Evolutionary conservation across 2,888 invertebrate species (phyloP).

Genomic region (Endotricha flammealis): DNA sequence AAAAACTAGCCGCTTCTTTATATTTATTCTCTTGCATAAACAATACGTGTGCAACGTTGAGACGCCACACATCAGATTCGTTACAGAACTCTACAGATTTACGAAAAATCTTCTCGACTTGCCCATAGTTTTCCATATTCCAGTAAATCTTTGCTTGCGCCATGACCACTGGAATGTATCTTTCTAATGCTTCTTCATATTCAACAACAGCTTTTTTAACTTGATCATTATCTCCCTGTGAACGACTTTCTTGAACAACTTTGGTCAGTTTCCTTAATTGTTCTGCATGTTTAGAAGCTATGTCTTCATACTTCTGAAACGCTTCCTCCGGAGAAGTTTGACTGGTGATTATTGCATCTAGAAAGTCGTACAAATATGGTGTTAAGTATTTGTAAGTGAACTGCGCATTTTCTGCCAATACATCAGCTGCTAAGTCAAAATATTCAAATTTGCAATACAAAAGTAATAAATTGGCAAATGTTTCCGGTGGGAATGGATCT

Average conservation of each 20-base stretch:
- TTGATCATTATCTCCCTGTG: constrained; percentile 91
- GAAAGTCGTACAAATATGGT: constrained; percentile 95
- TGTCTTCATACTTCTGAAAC: constrained; percentile 95
- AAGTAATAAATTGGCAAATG: constrained; percentile 95
- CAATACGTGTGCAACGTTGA: constrained; percentile 98
- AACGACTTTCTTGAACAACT: constrained; percentile 94
- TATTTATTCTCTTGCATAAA: constrained; percentile 99
- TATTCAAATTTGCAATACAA: constrained; percentile 98
- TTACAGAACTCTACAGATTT: constrained; percentile 99
- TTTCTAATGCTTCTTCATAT: constrained; percentile 92
- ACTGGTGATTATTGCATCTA: constrained; percentile 97
- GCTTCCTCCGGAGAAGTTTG: constrained; percentile 98
- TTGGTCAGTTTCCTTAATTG: constrained; percentile 93
- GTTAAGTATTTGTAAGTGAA: constrained; percentile 96
- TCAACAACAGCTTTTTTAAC: constrained; percentile 94
- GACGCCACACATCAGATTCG: constrained; percentile 97
- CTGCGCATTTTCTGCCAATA: constrained; percentile 97
- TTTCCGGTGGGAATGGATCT: constrained; percentile 98
- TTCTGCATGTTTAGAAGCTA: constrained; percentile 94
- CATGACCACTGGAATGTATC: constrained; percentile 99
- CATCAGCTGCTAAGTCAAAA: constrained; percentile 98
- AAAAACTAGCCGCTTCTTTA: constrained; percentile 98
- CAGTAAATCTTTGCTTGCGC: constrained; percentile 99
- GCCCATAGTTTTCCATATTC: constrained; percentile 96
- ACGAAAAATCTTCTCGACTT: constrained; percentile 97